Conservation (phyloP, 2,797 vertebrate species). For the Molothrus ater region DNA sequence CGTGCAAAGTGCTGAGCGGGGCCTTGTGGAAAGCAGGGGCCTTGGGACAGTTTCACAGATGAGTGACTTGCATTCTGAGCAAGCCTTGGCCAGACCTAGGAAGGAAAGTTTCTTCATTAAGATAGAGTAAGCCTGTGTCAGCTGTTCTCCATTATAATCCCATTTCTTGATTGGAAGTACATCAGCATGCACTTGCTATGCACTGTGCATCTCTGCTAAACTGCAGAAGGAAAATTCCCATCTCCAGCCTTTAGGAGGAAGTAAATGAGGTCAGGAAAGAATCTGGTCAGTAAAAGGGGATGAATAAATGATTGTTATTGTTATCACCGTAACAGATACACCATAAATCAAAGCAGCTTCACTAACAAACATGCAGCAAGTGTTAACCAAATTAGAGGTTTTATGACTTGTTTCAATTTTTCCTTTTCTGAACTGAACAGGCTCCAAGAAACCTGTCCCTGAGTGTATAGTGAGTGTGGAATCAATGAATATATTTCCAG, state of each 20-base stretch:
- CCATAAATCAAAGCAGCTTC: not conserved
- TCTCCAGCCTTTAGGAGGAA: not conserved
- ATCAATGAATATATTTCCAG: constrained; percentile 95
- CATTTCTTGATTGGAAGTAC: not conserved
- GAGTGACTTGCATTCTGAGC: not conserved
- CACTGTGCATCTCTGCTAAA: not conserved
- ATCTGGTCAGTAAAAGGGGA: not conserved
- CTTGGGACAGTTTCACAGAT: not conserved
- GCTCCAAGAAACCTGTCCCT: constrained; percentile 88
- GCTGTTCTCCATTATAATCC: not conserved
- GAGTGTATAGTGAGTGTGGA: constrained; percentile 93
- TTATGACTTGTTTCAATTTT: constrained; percentile 3
- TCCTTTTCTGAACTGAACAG: constrained; percentile 71
- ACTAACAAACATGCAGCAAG: not conserved
- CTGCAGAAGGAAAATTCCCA: not conserved
- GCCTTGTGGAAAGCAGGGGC: not conserved
- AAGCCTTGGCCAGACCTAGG: not conserved
- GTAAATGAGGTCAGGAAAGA: not conserved
- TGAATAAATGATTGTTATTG: not conserved
- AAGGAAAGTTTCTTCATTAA: constrained; percentile 19
- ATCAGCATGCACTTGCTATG: not conserved
- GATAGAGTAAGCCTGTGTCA: not conserved
- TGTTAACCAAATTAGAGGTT: not conserved
- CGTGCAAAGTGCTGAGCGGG: not conserved
- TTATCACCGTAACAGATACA: no score